phyloP scores from a whole-genome alignment of 2,888 invertebrate species.

The Priocnemis perturbator region DNA sequence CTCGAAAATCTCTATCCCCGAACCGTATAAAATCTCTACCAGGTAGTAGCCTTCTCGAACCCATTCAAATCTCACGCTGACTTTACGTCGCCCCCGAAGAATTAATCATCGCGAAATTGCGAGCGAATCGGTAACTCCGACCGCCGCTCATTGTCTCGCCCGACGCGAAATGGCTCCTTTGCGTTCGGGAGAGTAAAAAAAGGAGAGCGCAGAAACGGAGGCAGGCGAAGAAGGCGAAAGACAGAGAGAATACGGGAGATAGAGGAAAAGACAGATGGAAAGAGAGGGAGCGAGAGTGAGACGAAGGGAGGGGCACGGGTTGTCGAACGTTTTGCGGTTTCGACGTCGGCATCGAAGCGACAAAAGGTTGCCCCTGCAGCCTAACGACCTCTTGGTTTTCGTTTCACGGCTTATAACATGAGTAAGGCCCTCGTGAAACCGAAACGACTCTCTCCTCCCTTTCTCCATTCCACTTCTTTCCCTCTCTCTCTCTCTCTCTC shows the following conservation, averaged over 20 bases:
- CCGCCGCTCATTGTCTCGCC: too few relatives aligned
- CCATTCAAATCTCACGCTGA: too few relatives aligned
- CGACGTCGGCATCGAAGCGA: constrained; percentile 71
- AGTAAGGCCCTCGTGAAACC: constrained; percentile 61
- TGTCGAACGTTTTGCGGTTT: constrained; percentile 62
- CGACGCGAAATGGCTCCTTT: too few relatives aligned
- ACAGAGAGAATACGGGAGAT: constrained; percentile 10
- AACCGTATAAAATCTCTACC: too few relatives aligned
- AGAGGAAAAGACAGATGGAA: constrained; percentile 30
- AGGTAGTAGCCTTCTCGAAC: too few relatives aligned
- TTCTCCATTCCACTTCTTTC: constrained; percentile 7
- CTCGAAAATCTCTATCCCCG: too few relatives aligned
- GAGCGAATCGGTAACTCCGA: too few relatives aligned
- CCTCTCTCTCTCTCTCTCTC: constrained; percentile 23
- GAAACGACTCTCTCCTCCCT: constrained; percentile 47
- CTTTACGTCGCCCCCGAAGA: too few relatives aligned
- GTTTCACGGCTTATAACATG: constrained; percentile 67
- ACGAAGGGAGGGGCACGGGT: constrained; percentile 38
- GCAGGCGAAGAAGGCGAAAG: too few relatives aligned
- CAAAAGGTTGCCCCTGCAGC: constrained; percentile 73
- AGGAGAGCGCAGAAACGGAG: too few relatives aligned
- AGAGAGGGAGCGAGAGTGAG: constrained; percentile 15
- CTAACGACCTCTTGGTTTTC: constrained; percentile 73
- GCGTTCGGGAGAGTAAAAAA: too few relatives aligned
- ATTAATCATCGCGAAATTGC: too few relatives aligned